Percentiles rank a stretch among this genome's conserved stretches.
These are phyloP conservation scores for Scomber japonicus DNA, from an alignment of 2,113 vertebrate species.

Conservation along the genomic window DNA sequence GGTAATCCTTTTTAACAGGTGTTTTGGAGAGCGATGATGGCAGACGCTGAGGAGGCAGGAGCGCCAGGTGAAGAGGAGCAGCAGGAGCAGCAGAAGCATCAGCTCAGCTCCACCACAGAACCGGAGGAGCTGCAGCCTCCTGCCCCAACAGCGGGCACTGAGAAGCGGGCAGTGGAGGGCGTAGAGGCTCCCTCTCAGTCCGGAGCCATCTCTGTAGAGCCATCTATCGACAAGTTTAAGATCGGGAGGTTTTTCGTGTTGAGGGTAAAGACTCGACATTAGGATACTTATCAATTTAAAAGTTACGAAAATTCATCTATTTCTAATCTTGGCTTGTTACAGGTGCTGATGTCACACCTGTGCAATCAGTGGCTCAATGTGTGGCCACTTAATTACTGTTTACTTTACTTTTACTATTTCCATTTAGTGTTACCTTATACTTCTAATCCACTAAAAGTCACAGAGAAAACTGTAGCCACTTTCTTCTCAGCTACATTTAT, in stretches of 20 bases:
- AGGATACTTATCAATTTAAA: background rate
- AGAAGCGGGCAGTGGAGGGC: slow-evolving; percentile 15
- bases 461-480: no score
- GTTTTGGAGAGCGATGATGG: slow-evolving; percentile 45
- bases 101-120: background rate
- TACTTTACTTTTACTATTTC: background rate
- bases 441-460: no score
- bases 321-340: no score
- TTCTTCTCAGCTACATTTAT: background rate
- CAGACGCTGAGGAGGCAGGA: slow-evolving; percentile 43
- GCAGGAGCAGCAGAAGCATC: slow-evolving; percentile 39
- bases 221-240: slow-evolving; percentile 71
- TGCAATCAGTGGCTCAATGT: no score
- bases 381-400: no score
- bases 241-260: slow-evolving; percentile 82
- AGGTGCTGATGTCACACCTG: no score
- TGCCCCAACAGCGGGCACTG: background rate
- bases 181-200: background rate
- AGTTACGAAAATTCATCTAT: no score
- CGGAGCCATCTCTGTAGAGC: background rate
- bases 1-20: background rate
- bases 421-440: background rate
- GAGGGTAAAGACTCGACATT: slow-evolving; percentile 75
- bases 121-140: slow-evolving; percentile 21
- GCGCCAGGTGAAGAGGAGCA: slow-evolving; percentile 24